Percentiles rank a stretch among this genome's conserved stretches.
Conservation (phyloP, 92 coral and sea anemone genomes). For the Hydrozoanthus gracilis region DNA sequence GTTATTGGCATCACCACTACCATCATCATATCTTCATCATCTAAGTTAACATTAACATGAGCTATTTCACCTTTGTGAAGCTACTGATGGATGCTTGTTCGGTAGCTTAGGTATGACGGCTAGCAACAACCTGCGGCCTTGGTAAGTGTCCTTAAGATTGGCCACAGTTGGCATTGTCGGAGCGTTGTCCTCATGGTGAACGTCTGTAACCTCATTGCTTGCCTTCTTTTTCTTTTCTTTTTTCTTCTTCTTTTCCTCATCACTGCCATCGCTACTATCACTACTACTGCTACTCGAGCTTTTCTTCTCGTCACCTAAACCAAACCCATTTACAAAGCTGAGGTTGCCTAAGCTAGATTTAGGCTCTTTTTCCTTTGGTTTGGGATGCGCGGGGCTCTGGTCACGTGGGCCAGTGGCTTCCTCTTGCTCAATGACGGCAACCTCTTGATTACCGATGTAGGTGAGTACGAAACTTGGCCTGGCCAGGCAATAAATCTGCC, state of each 20-base stretch:
- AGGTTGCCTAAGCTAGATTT: slow-evolving; percentile 17
- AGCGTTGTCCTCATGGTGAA: slow-evolving; percentile 41
- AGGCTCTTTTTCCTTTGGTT: slow-evolving; percentile 36
- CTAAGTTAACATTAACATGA: background rate
- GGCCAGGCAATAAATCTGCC: slow-evolving; percentile 85
- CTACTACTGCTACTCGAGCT: background rate
- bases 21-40: background rate
- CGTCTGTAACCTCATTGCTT: slow-evolving; percentile 23
- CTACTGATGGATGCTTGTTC: slow-evolving; percentile 71
- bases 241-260: slow-evolving; percentile 23
- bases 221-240: slow-evolving; percentile 11
- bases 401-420: background rate
- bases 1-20: background rate
- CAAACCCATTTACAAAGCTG: slow-evolving; percentile 6
- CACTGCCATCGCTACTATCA: slow-evolving; percentile 40
- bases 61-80: slow-evolving; percentile 76
- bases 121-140: slow-evolving; percentile 65
- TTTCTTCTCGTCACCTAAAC: background rate
- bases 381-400: slow-evolving; percentile 13
- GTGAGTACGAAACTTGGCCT: slow-evolving; percentile 83
- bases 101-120: slow-evolving; percentile 76
- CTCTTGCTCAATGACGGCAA: slow-evolving; percentile 36
- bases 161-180: slow-evolving; percentile 58
- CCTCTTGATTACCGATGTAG: slow-evolving; percentile 63
- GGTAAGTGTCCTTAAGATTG: slow-evolving; percentile 73